Conservation (phyloP, 2,888 invertebrate species). For the Cenopis cana region DNA sequence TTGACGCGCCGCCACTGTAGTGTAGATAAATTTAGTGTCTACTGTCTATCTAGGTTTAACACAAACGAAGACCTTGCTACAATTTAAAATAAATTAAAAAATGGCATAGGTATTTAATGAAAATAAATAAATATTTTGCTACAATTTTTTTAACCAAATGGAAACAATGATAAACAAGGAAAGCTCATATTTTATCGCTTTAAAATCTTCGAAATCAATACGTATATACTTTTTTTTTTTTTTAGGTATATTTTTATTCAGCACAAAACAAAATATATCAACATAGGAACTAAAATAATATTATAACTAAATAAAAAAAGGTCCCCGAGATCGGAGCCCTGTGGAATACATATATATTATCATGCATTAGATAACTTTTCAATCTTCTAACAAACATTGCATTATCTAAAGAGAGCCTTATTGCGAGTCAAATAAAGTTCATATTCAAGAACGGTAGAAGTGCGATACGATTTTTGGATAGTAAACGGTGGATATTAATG, state of each 20-base stretch:
- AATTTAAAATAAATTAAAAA: not conserved
- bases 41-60: too few relatives aligned
- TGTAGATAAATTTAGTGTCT: too few relatives aligned
- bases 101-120: too few relatives aligned
- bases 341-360: too few relatives aligned
- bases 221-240: too few relatives aligned
- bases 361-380: not conserved
- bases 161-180: not conserved
- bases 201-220: not conserved
- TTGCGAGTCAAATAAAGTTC: not conserved
- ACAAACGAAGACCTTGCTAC: not conserved
- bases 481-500: constrained; percentile 56
- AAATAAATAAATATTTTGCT: not conserved
- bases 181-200: not conserved
- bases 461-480: not conserved
- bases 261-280: too few relatives aligned
- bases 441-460: not conserved
- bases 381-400: not conserved
- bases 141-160: not conserved
- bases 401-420: not conserved
- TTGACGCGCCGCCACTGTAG: too few relatives aligned
- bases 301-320: too few relatives aligned
- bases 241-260: too few relatives aligned
- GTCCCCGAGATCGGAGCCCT: too few relatives aligned
- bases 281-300: too few relatives aligned